Conservation (phyloP, 2,888 invertebrate genomes). For the Melanchra persicariae region DNA sequence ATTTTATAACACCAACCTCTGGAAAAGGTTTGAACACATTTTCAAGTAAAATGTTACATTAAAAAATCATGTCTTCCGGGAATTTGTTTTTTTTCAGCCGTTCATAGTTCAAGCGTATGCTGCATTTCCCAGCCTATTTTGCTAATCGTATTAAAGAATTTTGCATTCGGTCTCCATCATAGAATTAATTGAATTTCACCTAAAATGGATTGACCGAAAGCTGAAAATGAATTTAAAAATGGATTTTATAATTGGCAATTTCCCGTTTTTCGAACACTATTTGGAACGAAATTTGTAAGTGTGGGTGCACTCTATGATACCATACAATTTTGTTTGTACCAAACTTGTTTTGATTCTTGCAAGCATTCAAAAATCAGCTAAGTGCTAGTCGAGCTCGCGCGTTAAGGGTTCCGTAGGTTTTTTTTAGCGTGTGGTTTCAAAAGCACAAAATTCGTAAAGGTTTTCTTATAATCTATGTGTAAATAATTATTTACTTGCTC, state of each 20-base stretch:
- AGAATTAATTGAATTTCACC: constrained; percentile 48
- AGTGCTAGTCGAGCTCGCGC: no score
- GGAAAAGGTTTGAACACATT: not conserved
- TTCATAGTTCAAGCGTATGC: constrained; percentile 6
- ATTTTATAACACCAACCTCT: not conserved
- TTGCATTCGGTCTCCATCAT: constrained; percentile 47
- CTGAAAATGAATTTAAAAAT: constrained; percentile 25
- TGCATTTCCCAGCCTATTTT: constrained; percentile 41
- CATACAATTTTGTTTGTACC: no score
- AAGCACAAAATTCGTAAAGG: no score
- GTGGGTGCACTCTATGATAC: no score
- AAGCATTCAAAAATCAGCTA: no score
- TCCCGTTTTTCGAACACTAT: not conserved
- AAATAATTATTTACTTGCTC: no score
- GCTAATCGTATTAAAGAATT: constrained; percentile 42
- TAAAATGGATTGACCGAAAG: constrained; percentile 37
- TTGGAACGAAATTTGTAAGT: not conserved
- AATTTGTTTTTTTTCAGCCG: constrained; percentile 10
- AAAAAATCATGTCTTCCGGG: not conserved
- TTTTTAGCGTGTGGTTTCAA: no score
- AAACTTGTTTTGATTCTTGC: no score
- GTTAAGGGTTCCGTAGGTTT: no score
- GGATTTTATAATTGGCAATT: constrained; percentile 32
- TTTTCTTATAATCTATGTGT: no score
- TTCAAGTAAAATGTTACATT: not conserved